These are phyloP conservation scores for Podarcis muralis DNA, from an alignment of 2,113 vertebrate species.

Conservation along the genomic window DNA sequence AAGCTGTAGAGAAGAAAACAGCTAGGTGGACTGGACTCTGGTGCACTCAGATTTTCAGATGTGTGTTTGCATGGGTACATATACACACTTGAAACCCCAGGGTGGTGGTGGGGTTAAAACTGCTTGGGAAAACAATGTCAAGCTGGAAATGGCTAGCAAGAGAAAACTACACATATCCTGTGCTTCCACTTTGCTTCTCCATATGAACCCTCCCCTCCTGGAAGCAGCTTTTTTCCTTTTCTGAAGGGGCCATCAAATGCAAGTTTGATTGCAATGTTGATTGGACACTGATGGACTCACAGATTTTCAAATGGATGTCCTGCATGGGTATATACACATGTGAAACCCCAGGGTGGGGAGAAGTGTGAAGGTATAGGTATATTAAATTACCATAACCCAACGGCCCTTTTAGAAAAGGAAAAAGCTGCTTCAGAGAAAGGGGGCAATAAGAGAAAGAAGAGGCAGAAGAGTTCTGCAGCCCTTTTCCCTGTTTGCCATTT, in stretches of 20 bases:
- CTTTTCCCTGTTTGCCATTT: no score
- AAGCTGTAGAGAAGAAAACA: not conserved
- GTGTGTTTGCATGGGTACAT: not conserved
- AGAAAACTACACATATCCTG: not conserved
- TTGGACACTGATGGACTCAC: no score
- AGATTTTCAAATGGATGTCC: no score
- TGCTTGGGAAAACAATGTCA: not conserved
- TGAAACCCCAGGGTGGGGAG: no score
- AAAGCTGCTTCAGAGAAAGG: no score
- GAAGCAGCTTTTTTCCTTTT: not conserved
- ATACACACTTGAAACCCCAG: not conserved
- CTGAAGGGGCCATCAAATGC: not conserved
- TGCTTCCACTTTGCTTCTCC: not conserved
- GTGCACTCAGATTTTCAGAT: not conserved
- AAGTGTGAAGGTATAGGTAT: no score
- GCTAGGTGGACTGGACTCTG: not conserved
- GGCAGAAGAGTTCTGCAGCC: no score
- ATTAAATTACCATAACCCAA: no score
- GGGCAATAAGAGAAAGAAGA: no score
- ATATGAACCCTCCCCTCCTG: not conserved
- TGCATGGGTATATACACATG: no score
- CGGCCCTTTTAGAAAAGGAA: no score
- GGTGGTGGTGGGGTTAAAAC: no score
- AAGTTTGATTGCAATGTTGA: not conserved
- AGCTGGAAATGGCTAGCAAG: not conserved